These are phyloP conservation scores for Lucilia cuprina DNA, from an alignment of 1,140 invertebrate genomes.

Conservation along the genomic window DNA sequence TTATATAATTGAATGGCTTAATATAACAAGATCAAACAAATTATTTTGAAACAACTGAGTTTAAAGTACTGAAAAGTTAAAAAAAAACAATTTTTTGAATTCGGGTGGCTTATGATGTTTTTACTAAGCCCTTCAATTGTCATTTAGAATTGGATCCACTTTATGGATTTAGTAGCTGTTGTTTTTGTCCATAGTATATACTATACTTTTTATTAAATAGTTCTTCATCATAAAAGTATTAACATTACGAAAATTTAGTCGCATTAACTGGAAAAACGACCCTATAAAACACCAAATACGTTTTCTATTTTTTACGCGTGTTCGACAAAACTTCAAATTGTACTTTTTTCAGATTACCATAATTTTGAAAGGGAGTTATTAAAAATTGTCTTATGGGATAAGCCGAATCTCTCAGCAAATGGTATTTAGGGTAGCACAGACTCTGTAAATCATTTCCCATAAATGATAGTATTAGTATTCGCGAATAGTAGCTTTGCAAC, in stretches of 20 bases:
- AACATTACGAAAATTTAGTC: background rate
- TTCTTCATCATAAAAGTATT: background rate
- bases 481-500: background rate
- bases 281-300: too few species aligned
- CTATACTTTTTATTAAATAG: background rate
- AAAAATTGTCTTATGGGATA: background rate
- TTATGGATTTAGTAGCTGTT: too few species aligned
- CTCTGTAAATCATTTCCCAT: background rate
- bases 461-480: slow-evolving; percentile 7
- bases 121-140: too few species aligned
- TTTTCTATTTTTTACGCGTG: background rate
- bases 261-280: background rate
- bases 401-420: background rate
- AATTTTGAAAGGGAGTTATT: background rate
- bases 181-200: too few species aligned
- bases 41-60: too few species aligned
- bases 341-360: background rate
- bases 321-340: background rate
- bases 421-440: background rate
- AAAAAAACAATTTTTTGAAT: too few species aligned
- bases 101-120: too few species aligned
- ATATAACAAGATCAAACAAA: too few species aligned
- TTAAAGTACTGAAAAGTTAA: too few species aligned
- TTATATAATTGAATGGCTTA: too few species aligned
- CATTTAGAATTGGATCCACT: too few species aligned